Conservation (phyloP, 2,888 invertebrate genomes). For the Synergus umbraculus region DNA sequence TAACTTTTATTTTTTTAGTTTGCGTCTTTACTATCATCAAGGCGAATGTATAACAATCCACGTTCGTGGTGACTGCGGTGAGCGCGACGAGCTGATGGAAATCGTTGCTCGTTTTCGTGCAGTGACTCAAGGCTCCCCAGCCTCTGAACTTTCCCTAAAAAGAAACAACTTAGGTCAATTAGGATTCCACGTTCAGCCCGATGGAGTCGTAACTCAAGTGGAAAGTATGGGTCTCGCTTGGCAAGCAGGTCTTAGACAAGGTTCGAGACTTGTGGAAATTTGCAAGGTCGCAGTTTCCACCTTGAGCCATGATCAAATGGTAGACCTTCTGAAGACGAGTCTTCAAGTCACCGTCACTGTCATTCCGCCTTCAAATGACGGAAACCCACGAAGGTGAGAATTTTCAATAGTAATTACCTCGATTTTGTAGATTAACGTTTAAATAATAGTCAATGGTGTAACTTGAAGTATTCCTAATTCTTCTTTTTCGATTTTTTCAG, state of each 20-base stretch:
- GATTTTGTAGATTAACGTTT: no score
- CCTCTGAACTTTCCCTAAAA: constrained; percentile 88
- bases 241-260: constrained; percentile 92
- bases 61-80: constrained; percentile 84
- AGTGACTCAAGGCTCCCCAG: constrained; percentile 88
- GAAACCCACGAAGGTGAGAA: constrained; percentile 81
- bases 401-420: neutral
- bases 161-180: constrained; percentile 91
- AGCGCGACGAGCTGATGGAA: constrained; percentile 85
- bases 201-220: constrained; percentile 96
- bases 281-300: constrained; percentile 94
- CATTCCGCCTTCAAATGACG: constrained; percentile 86
- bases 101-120: constrained; percentile 88
- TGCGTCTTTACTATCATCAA: constrained; percentile 93
- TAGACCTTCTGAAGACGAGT: constrained; percentile 93
- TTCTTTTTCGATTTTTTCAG: constrained; percentile 68
- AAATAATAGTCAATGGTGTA: no score
- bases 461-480: neutral
- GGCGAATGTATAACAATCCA: constrained; percentile 94
- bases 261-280: constrained; percentile 93
- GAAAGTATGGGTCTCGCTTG: constrained; percentile 86
- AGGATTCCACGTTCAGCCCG: constrained; percentile 94
- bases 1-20: constrained; percentile 76
- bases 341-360: constrained; percentile 91
- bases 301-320: constrained; percentile 94